Percentiles rank a stretch among this genome's conserved stretches.
These are phyloP conservation scores for Hydrozoanthus tunicans DNA, from an alignment of 64 coral and sea anemone species.

Conservation along the genomic window DNA sequence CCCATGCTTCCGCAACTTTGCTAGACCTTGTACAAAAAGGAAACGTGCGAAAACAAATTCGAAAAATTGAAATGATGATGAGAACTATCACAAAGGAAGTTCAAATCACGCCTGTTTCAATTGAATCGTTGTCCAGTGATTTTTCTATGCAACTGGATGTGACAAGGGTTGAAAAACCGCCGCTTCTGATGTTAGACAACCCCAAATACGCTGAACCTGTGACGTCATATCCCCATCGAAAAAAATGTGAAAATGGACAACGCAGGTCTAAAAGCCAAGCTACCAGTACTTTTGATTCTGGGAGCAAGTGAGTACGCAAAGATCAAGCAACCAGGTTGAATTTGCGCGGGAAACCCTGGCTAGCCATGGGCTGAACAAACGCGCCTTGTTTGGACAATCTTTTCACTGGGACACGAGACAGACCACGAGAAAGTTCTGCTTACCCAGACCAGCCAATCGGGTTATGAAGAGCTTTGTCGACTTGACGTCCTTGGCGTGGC, in stretches of 20 bases:
- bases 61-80: conserved; percentile 57
- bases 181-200: conserved; percentile 49
- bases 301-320: conserved; percentile 41
- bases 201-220: conserved; percentile 33
- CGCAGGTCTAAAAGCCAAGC: conserved; percentile 6
- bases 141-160: conserved; percentile 47
- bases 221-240: conserved; percentile 32
- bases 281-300: conserved; percentile 42
- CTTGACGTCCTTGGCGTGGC: conserved; percentile 56
- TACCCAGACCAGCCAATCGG: conserved; percentile 10
- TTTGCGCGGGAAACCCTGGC: conserved; percentile 43
- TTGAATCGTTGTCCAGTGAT: conserved; percentile 14
- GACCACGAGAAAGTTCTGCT: neutral
- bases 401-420: conserved; percentile 31
- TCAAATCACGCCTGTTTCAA: conserved; percentile 25
- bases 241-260: conserved; percentile 39
- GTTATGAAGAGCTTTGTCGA: conserved; percentile 40
- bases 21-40: conserved; percentile 31
- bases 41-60: conserved; percentile 6
- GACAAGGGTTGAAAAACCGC: conserved; percentile 47
- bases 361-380: conserved; percentile 50
- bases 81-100: conserved; percentile 40
- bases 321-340: conserved; percentile 19
- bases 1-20: conserved; percentile 35
- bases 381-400: conserved; percentile 34